A percentile compares a stretch with the other conserved stretches of the same genome.
phyloP scores from a whole-genome alignment of 2,113 vertebrate genomes.

The Plotosus lineatus region DNA sequence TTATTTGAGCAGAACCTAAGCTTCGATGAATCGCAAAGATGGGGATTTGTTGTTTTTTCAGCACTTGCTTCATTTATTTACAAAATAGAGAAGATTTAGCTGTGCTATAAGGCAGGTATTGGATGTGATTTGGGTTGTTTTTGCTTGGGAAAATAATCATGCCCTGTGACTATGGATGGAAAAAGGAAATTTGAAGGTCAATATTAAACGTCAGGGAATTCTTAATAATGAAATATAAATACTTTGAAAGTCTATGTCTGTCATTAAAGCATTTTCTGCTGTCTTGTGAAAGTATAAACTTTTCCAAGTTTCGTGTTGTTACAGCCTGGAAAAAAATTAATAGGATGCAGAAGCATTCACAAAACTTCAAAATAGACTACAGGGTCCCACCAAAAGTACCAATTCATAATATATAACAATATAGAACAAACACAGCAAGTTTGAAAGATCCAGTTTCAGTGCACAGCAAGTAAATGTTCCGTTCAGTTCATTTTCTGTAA shows the following conservation, averaged over 20 bases:
- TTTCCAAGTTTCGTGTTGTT: background rate
- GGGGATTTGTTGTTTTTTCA: background rate
- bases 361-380: no score
- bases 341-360: background rate
- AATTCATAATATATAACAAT: no score
- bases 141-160: background rate
- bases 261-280: background rate
- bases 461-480: no score
- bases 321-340: background rate
- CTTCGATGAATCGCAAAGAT: background rate
- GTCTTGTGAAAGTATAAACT: background rate
- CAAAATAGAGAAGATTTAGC: constrained; percentile 22
- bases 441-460: no score
- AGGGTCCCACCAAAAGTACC: no score
- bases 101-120: background rate
- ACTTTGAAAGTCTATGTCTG: background rate
- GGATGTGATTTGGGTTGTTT: constrained; percentile 1
- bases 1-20: background rate
- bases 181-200: background rate
- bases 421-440: no score
- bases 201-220: background rate
- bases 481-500: no score
- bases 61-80: constrained; percentile 14
- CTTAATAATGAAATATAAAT: background rate
- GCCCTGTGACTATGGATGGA: background rate